These are phyloP conservation scores for Chlamydotis undulata DNA, from an alignment of 2,113 vertebrate species.

Conservation along the genomic window DNA sequence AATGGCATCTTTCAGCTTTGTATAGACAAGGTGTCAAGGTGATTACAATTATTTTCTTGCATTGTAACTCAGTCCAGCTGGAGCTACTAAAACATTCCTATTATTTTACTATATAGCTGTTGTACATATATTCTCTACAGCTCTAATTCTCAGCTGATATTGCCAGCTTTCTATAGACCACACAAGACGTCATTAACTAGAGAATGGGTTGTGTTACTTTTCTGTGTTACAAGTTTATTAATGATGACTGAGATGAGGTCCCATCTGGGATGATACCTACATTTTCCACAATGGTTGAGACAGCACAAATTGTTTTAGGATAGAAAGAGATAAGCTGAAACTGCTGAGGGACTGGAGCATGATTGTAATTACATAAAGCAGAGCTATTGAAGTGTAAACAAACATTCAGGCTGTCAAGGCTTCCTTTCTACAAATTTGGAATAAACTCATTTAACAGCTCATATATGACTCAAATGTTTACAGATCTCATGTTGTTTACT, in stretches of 20 bases:
- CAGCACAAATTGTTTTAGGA: neutral
- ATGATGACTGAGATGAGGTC: neutral
- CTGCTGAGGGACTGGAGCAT: neutral
- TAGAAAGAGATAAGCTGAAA: neutral
- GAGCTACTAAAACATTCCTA: neutral
- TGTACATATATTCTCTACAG: neutral
- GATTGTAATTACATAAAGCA: neutral
- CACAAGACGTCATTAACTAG: neutral
- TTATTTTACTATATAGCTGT: neutral
- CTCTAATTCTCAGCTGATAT: neutral
- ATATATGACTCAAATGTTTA: neutral
- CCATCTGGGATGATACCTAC: neutral
- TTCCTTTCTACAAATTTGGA: conserved; percentile 6
- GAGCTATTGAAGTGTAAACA: neutral
- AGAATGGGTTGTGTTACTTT: neutral
- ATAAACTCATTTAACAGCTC: neutral
- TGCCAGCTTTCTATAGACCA: neutral
- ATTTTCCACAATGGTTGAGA: neutral
- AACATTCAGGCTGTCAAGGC: neutral
- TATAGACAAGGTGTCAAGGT: neutral
- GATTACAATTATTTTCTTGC: neutral
- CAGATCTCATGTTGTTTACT: neutral
- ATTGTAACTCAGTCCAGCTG: neutral
- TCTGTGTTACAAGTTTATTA: neutral
- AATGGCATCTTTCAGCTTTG: neutral